Evolutionary conservation across 2,888 invertebrate genomes (phyloP), one percentile per base, ranked within the genome.

Genomic region (Conomelus anceps): DNA sequence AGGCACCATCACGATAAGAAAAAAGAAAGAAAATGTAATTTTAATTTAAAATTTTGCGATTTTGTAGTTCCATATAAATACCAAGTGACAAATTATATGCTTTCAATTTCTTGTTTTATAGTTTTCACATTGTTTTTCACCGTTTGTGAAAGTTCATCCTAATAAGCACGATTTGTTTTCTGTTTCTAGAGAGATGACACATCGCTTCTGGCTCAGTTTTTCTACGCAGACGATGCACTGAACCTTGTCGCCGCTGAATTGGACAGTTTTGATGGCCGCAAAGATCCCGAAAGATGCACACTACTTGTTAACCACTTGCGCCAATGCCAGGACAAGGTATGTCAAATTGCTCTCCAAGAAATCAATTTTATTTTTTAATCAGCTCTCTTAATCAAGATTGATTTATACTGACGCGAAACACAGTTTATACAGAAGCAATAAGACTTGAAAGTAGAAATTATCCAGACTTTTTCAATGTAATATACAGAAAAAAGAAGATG

Each of bases 221-320:
- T 98, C 94, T 98, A 98, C 94, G 99, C 99, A 29, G 99, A 99
- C 94, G 98, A 99, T 93, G 98, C 98, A 34, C 95, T 99, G 92
- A 99, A 98, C 93, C 95, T 97, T 92, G 98, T 99, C 90, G 98
- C 99, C 87, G 97, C 98, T 91, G 99, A 99, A 94, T 94, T 99
- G 94, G 99, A 99, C 94, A 99, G 99, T 92, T 99, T 99, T 94
- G 99, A 99, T 94, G 99, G 99, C n/a, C 95, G 99, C 87, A 98
- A 99, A 92, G 99, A 99, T 93, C 99, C 99, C 0, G 99, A 99
- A 93, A 94, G 99, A 93, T 99, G 99, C 93, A 98, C 99, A 89
- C 96, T 97, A 23, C 95, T 99, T 92, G 99, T 99, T 92, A 98
- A 98, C 93, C 98, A 98, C 93, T 94, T 99, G 92, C 95, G 99